These are phyloP conservation scores for Aurelia coerulea DNA, from an alignment of 30 jellyfish, hydroid and myxozoan genomes.

Conservation along the genomic window DNA sequence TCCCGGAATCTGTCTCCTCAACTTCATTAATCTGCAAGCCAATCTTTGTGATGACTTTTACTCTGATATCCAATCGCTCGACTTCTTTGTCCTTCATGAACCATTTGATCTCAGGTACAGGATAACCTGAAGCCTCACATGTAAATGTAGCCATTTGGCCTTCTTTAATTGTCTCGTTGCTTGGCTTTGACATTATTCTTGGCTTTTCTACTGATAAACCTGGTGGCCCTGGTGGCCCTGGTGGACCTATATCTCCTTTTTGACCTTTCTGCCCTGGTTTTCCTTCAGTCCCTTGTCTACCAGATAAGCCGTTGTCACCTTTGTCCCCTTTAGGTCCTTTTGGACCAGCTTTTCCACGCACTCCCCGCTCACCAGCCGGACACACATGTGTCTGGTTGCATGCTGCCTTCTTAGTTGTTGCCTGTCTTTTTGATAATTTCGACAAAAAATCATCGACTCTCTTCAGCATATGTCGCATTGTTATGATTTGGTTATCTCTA, in stretches of 20 bases:
- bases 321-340: conserved; percentile 35
- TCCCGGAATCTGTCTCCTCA: too few relatives aligned
- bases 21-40: too few relatives aligned
- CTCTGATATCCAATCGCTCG: too few relatives aligned
- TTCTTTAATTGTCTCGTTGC: background rate
- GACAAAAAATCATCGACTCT: too few relatives aligned
- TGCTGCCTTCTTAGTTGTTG: too few relatives aligned
- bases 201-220: conserved; percentile 31
- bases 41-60: too few relatives aligned
- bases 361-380: conserved; percentile 4
- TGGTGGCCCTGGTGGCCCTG: conserved; percentile 5
- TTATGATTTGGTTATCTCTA: too few relatives aligned
- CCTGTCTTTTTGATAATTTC: too few relatives aligned
- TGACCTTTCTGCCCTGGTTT: background rate
- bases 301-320: conserved; percentile 1
- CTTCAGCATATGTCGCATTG: too few relatives aligned
- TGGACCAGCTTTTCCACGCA: conserved; percentile 15
- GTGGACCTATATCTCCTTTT: conserved; percentile 27
- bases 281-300: conserved; percentile 2
- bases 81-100: too few relatives aligned
- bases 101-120: background rate
- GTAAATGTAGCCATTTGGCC: background rate
- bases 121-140: background rate
- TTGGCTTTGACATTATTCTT: conserved; percentile 3
- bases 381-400: conserved; percentile 4